These are phyloP conservation scores for Pachymerium ferrugineum DNA, from an alignment of 2,888 invertebrate species.

Conservation along the genomic window DNA sequence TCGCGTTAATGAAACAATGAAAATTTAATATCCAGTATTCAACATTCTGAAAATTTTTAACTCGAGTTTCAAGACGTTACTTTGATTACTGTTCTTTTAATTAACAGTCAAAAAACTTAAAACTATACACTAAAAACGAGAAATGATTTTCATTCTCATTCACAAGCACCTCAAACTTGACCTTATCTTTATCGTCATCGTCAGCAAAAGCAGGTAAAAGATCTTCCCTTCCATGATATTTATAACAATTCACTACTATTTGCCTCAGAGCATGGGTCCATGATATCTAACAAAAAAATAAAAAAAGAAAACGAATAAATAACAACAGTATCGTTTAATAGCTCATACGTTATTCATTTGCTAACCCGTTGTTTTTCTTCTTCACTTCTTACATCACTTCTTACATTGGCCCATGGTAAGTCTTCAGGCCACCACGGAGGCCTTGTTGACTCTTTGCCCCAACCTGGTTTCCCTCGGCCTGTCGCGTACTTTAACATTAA, in stretches of 20 bases:
- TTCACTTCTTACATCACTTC: slow-evolving; percentile 93
- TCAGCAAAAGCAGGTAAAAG: slow-evolving; percentile 89
- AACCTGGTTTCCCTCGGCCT: slow-evolving; percentile 91
- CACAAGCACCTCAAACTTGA: slow-evolving; percentile 62
- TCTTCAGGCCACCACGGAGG: slow-evolving; percentile 99
- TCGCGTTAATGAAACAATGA: not conserved
- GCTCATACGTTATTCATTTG: not conserved
- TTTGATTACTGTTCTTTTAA: no score
- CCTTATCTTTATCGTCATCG: slow-evolving; percentile 63
- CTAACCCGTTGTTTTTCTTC: slow-evolving; percentile 95
- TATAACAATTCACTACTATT: slow-evolving; percentile 96
- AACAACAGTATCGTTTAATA: not conserved
- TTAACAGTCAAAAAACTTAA: no score
- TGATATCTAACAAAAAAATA: slow-evolving; percentile 64
- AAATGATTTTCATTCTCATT: not conserved
- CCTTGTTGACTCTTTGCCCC: slow-evolving; percentile 92
- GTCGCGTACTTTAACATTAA: slow-evolving; percentile 97
- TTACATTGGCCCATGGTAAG: slow-evolving; percentile 95
- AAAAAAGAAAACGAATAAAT: slow-evolving; percentile 17
- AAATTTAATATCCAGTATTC: no score
- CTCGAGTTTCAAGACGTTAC: no score
- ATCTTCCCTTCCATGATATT: slow-evolving; percentile 94
- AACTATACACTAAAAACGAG: no score
- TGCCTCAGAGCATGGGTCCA: slow-evolving; percentile 96
- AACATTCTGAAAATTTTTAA: no score